Evolutionary conservation across 2,797 vertebrate species (phyloP).

Genomic region (Lindbergichthys nudifrons): DNA sequence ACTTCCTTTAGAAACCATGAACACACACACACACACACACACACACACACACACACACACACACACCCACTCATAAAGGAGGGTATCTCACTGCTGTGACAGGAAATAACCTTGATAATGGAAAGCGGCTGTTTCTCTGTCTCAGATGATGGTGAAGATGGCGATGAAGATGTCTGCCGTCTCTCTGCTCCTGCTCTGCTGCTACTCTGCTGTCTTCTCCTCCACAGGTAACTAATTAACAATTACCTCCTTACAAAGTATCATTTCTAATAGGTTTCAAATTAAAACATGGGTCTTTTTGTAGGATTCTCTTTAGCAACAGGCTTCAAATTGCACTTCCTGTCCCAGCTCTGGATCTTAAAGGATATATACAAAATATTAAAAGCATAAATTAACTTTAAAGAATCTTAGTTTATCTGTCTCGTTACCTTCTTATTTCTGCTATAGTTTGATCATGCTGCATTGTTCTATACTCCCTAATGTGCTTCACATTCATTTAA

Average conservation of each 20-base stretch:
- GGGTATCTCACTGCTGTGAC: conserved; percentile 20
- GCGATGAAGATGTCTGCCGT: conserved; percentile 50
- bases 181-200: conserved; percentile 47
- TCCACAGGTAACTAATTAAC: conserved; percentile 50
- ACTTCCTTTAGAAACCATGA: conserved; percentile 60
- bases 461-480: neutral
- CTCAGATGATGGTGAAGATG: neutral
- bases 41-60: neutral
- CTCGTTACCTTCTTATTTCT: neutral
- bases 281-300: neutral
- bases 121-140: conserved; percentile 23
- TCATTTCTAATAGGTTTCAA: neutral
- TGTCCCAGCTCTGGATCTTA: neutral
- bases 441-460: neutral
- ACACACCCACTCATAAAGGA: neutral
- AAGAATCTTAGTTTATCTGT: no score
- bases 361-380: neutral
- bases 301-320: neutral
- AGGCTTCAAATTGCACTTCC: neutral
- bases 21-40: neutral
- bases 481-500: neutral
- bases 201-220: neutral
- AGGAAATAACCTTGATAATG: conserved; percentile 64
- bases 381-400: neutral
- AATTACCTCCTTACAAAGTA: neutral